Base-by-base conservation (phyloP, 2,888 invertebrate species). In the Cremastinae sp. region DNA sequence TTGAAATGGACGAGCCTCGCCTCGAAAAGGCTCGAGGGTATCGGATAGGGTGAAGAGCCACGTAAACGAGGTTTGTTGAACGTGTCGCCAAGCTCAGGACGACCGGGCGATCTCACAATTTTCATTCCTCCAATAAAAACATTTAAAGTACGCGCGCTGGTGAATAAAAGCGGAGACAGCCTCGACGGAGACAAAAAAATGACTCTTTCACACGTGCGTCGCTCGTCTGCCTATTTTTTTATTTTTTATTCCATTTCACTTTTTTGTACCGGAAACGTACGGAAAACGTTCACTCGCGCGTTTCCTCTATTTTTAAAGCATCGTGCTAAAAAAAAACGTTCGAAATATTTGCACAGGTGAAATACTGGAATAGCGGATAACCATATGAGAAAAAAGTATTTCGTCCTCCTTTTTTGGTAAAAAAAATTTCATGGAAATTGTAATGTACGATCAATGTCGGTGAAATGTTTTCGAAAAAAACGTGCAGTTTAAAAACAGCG, bases 31-130 rank as follows among this genome's bases (percentile, higher is more conserved):
- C 51, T 18, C 58, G 51, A 69, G 59, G 58, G 35, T 69, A 56
- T 66, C 20, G 56, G 20, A 56, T 37, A 35, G 16, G 18, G 55
- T 37, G 58, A 20, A 58, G 39, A 39, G 49, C 64, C 64, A 74
- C 74, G 69, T 69, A 69, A 64, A 74, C 62, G 69, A 51, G 64
- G 64, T 74, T 74, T 74, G 74, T 69, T 64, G 74, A 74, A 74
- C 74, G 74, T 74, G 74, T 69, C 68, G 68, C 10, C 41, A 49
- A 16, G 56, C 43, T 64, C 41, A 45, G 37, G 58, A 64, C 56
- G 37, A 49, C 69, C 28, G 28, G 28, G 28, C 28, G 28, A 45
- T 45, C 41, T 37, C 58, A 37, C 74, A 28, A 74, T 64, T 69
- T 74, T 65, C 51, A 51, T 64, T 69, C 58, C 58, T 41, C 28